Base-by-base conservation (phyloP, 2,888 invertebrate species). In the Diadegma fenestrale region DNA sequence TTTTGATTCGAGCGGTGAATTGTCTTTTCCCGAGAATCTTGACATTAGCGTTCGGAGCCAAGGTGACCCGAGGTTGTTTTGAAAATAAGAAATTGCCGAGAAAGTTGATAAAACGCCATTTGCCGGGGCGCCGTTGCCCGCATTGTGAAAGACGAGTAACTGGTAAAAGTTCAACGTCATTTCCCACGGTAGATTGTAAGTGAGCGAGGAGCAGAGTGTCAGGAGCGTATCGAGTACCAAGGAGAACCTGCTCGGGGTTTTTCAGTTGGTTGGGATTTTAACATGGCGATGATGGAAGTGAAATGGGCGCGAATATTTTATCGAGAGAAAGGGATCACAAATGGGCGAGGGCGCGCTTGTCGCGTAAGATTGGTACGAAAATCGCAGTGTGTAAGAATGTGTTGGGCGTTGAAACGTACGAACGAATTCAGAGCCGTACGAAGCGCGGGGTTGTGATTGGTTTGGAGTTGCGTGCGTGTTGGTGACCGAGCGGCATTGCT, bases 151-250 rank as follows among this genome's bases (percentile, higher is more conserved):
- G 87, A 85, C 89, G 88, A 89, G 89, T 88, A 88, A 90, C 89
- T 89, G 90, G 90, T 90, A 88, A 89, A 91, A 90, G 91, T 91
- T 91, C 90, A 91, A 91, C 90, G 92, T 91, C 90, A 91, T 93
- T 92, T 93, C 93, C 92, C 92, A 92, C 93, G 92, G 91, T 90
- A 89, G 75, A 81, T 82, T 54, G 87, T 78, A 68, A 63, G 54
- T 76, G 58, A 51, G 84, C 68, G 33, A 33, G 33, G 45, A 82
- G 64, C 64, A 64, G 79, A 58, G 26, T 58, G 75, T 43, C 79
- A 84, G 82, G 80, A 81, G 80, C 66, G 82, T 72, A 66, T 63
- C 76, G 78, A 80, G 80, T 61, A 75, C 45, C 43, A 54, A 37
- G 79, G 77, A 80, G 76, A 81, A 82, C 85, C 61, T 82, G 54